Evolutionary conservation across 2,113 vertebrate species (phyloP).

Genomic region (Notothenia coriiceps): DNA sequence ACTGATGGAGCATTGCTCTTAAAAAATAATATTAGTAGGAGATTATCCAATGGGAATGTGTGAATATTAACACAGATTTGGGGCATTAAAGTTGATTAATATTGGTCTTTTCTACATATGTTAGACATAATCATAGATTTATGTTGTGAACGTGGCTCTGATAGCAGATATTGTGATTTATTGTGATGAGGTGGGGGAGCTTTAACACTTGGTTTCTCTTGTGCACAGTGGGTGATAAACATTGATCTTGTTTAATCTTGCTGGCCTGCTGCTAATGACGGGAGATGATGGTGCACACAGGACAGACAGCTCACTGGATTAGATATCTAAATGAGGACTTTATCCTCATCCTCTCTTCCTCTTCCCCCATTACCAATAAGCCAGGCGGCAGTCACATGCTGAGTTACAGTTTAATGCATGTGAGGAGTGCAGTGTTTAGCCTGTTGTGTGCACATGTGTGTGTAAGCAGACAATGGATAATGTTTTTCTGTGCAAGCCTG

Average conservation of each 20-base stretch:
- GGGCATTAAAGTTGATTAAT: slow-evolving; percentile 58
- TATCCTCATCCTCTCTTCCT: slow-evolving; percentile 69
- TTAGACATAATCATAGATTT: slow-evolving; percentile 48
- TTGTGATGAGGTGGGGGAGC: slow-evolving; percentile 33
- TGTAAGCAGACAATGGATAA: slow-evolving; percentile 34
- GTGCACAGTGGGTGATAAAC: slow-evolving; percentile 69
- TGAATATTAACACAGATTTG: slow-evolving; percentile 56
- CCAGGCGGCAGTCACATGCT: slow-evolving; percentile 60
- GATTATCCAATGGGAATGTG: slow-evolving; percentile 31
- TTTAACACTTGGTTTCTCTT: slow-evolving; percentile 55
- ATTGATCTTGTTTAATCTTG: slow-evolving; percentile 83
- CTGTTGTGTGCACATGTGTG: slow-evolving; percentile 26
- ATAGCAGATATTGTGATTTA: slow-evolving; percentile 53
- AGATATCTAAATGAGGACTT: slow-evolving; percentile 80
- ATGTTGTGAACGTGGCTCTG: slow-evolving; percentile 7
- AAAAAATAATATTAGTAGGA: slow-evolving; percentile 28
- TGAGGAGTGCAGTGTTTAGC: slow-evolving; percentile 17
- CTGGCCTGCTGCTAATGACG: slow-evolving; percentile 77
- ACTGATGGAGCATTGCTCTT: slow-evolving; percentile 35
- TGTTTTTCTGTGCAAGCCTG: slow-evolving; percentile 13
- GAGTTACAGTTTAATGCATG: slow-evolving; percentile 60
- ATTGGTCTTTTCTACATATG: slow-evolving; percentile 28
- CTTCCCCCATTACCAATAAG: slow-evolving; percentile 68
- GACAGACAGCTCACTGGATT: slow-evolving; percentile 78
- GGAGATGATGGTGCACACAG: slow-evolving; percentile 78